These are phyloP conservation scores for Tribolium madens DNA, from an alignment of 1,140 invertebrate genomes.

Conservation along the genomic window DNA sequence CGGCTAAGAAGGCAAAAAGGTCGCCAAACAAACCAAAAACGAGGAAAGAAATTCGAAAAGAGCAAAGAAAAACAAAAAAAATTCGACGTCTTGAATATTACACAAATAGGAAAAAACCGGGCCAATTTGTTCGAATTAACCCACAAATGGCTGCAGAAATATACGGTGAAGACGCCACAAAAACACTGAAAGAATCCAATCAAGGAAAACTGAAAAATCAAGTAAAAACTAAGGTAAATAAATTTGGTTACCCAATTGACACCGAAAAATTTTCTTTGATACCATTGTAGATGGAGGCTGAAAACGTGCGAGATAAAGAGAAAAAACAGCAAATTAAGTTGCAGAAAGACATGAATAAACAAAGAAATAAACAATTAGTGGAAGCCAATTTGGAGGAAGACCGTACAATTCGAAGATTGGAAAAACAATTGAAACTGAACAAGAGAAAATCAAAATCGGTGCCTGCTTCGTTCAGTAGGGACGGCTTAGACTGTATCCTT, in stretches of 20 bases:
- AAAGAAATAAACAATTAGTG: conserved; percentile 73
- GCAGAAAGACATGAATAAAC: conserved; percentile 69
- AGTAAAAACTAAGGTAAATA: conserved; percentile 49
- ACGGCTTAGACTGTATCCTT: conserved; percentile 86
- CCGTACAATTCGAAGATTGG: conserved; percentile 80
- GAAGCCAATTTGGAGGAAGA: conserved; percentile 85
- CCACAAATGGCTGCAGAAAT: conserved; percentile 47
- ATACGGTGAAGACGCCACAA: conserved; percentile 44
- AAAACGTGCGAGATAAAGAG: conserved; percentile 64
- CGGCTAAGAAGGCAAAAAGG: conserved; percentile 11
- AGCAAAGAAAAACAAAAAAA: conserved; percentile 70
- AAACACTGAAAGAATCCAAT: conserved; percentile 44
- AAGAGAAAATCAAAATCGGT: conserved; percentile 80
- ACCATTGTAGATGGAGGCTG: conserved; percentile 43
- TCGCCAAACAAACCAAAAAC: conserved; percentile 60
- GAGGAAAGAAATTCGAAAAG: conserved; percentile 74
- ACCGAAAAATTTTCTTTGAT: conserved; percentile 4
- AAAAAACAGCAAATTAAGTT: conserved; percentile 67
- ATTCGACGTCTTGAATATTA: conserved; percentile 67
- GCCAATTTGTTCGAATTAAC: conserved; percentile 51
- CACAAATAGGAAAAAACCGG: conserved; percentile 61
- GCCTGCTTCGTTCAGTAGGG: conserved; percentile 82
- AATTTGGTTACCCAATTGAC: not conserved
- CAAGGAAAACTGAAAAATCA: conserved; percentile 59
- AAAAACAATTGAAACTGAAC: conserved; percentile 87